Evolutionary conservation across 2,113 vertebrate species (phyloP).

Genomic region (Amia ocellicauda): DNA sequence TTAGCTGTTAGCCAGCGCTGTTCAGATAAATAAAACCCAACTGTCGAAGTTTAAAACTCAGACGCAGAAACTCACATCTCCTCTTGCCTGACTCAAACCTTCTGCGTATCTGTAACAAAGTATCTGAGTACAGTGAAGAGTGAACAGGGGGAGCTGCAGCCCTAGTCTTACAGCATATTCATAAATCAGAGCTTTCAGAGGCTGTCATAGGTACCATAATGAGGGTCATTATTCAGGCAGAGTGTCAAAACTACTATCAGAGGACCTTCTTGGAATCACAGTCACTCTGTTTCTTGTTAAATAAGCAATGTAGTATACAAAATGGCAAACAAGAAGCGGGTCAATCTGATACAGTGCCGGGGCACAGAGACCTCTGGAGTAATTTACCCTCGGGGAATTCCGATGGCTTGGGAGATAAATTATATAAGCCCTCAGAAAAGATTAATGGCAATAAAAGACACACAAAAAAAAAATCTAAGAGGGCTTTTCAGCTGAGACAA

Average conservation of each 20-base stretch:
- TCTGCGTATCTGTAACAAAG: constrained; percentile 7
- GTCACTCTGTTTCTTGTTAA: constrained; percentile 99
- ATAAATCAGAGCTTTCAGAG: constrained; percentile 99
- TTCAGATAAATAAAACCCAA: background rate
- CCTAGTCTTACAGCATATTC: constrained; percentile 87
- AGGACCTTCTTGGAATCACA: constrained; percentile 96
- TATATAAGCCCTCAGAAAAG: constrained; percentile 86
- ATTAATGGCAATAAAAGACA: constrained; percentile 89
- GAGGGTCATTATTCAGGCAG: constrained; percentile 99
- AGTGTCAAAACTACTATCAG: constrained; percentile 99
- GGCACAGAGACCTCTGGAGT: constrained; percentile 95
- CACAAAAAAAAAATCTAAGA: constrained; percentile 26
- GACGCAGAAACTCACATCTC: background rate
- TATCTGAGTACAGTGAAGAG: constrained; percentile 55
- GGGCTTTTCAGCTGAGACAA: background rate
- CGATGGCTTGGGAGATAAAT: constrained; percentile 93
- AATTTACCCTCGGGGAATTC: constrained; percentile 96
- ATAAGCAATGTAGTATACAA: constrained; percentile 99
- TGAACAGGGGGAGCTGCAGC: constrained; percentile 70
- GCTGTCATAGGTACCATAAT: constrained; percentile 97
- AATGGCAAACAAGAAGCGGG: constrained; percentile 99
- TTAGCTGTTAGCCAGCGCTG: too few relatives aligned
- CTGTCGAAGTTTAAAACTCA: background rate
- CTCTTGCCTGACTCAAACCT: background rate
- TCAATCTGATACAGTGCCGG: constrained; percentile 96